Conservation (phyloP, 2,888 invertebrate genomes). For the Xylota segnis region DNA sequence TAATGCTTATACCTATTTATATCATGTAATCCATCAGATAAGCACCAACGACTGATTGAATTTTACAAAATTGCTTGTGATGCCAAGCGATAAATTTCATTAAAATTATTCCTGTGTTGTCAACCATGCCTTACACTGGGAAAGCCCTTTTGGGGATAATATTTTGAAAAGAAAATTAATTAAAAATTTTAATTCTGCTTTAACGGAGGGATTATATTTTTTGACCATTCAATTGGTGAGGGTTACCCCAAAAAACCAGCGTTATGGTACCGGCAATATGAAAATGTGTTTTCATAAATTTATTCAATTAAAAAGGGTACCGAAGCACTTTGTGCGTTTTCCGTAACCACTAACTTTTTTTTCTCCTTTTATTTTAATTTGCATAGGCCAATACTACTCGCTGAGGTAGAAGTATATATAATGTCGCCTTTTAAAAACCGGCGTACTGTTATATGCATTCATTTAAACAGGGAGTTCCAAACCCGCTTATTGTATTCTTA, state of each 20-base stretch:
- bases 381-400: neutral
- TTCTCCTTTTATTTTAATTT: constrained; percentile 46
- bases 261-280: constrained; percentile 52
- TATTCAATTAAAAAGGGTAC: constrained; percentile 53
- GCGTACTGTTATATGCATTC: too few species aligned
- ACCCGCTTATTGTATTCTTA: too few species aligned
- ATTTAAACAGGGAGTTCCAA: too few species aligned
- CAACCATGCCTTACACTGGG: constrained; percentile 48
- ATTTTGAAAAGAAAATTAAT: constrained; percentile 73
- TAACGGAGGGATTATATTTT: constrained; percentile 52
- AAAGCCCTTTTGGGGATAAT: constrained; percentile 39
- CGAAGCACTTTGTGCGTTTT: constrained; percentile 49
- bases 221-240: constrained; percentile 45
- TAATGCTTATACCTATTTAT: constrained; percentile 49
- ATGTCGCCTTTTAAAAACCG: neutral
- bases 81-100: constrained; percentile 72
- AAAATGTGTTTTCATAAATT: constrained; percentile 64
- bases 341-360: constrained; percentile 29
- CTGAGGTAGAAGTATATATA: neutral
- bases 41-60: constrained; percentile 65
- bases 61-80: constrained; percentile 69
- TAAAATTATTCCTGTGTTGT: constrained; percentile 69
- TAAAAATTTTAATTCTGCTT: constrained; percentile 67
- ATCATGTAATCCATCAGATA: constrained; percentile 64
- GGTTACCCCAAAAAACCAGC: constrained; percentile 25